Percentiles rank a stretch among this genome's conserved stretches.
Evolutionary conservation across 2,113 vertebrate genomes (phyloP).

Genomic region (Zootoca vivipara): DNA sequence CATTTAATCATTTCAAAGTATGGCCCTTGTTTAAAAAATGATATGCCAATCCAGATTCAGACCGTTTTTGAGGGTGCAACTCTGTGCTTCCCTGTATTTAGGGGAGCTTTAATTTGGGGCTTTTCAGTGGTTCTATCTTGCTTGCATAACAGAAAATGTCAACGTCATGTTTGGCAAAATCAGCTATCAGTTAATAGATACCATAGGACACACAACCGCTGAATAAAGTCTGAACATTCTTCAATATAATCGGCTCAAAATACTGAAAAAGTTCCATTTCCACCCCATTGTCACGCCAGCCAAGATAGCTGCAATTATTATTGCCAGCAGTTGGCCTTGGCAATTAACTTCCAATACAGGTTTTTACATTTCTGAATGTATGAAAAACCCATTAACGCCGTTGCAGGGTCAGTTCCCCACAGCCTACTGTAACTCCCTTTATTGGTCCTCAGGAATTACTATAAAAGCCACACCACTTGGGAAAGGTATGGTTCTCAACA

Average conservation of each 20-base stretch:
- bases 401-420: slow-evolving; percentile 24
- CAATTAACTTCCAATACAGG: background rate
- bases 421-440: slow-evolving; percentile 35
- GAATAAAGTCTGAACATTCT: background rate
- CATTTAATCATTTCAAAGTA: background rate
- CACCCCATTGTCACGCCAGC: background rate
- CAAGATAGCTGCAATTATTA: background rate
- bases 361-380: background rate
- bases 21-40: background rate
- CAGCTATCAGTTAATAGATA: background rate
- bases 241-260: background rate
- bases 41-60: background rate
- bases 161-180: background rate
- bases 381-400: background rate
- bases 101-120: background rate
- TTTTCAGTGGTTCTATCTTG: too few species aligned
- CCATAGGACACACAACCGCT: background rate
- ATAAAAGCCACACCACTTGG: slow-evolving; percentile 24
- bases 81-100: background rate
- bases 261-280: background rate
- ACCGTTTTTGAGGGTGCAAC: background rate
- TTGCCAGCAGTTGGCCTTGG: slow-evolving; percentile 10
- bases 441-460: slow-evolving; percentile 43
- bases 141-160: background rate
- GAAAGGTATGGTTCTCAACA: slow-evolving; percentile 28